Evolutionary conservation across 2,888 invertebrate species (phyloP).

Genomic region (Drosophila anomalipes): DNA sequence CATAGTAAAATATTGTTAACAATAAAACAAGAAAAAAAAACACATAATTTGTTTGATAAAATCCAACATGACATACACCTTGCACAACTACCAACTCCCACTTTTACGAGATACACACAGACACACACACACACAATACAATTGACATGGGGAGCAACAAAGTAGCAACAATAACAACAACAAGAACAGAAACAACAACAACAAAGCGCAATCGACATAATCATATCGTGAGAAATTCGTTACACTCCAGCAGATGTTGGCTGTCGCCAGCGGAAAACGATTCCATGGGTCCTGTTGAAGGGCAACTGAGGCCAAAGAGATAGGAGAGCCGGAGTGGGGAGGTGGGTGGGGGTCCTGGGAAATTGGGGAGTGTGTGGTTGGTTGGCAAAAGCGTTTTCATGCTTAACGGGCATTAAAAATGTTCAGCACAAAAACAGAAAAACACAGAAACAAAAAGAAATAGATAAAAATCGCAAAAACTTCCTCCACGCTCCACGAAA

Average conservation of each 20-base stretch:
- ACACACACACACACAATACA: constrained; percentile 22
- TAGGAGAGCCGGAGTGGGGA: background rate
- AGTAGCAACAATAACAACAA: constrained; percentile 54
- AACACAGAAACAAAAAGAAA: constrained; percentile 39
- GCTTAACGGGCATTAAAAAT: constrained; percentile 80
- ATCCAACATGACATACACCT: constrained; percentile 67
- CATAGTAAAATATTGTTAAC: constrained; percentile 22
- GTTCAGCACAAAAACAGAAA: constrained; percentile 66
- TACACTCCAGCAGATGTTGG: constrained; percentile 80
- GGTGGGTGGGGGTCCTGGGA: background rate
- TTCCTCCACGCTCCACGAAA: constrained; percentile 8
- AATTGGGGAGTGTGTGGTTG: constrained; percentile 13
- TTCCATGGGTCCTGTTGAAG: constrained; percentile 63
- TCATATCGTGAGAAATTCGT: constrained; percentile 85
- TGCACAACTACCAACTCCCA: constrained; percentile 37
- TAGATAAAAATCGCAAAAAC: constrained; percentile 69
- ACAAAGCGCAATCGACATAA: constrained; percentile 80
- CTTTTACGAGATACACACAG: constrained; percentile 19
- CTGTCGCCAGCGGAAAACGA: constrained; percentile 48
- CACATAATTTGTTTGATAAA: constrained; percentile 61
- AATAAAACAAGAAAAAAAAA: constrained; percentile 21
- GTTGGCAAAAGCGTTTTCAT: constrained; percentile 77
- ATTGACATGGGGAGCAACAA: constrained; percentile 45
- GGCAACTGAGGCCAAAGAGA: constrained; percentile 58
- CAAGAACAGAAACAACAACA: constrained; percentile 53